Conservation (phyloP, 1,140 invertebrate species). For the Drosophila malerkotliana region DNA sequence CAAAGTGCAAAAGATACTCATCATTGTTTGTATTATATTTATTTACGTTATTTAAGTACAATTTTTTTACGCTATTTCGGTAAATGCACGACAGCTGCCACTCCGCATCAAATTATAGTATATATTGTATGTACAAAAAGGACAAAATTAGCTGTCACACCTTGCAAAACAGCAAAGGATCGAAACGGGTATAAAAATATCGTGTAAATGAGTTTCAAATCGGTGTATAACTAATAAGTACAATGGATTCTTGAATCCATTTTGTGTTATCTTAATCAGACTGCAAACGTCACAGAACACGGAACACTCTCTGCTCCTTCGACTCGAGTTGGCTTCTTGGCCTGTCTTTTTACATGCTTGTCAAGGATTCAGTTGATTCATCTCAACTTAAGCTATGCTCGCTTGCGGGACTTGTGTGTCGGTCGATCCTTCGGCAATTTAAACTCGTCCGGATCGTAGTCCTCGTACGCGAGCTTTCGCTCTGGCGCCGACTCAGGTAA, state of each 20-base stretch:
- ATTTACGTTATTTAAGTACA: conserved; percentile 30
- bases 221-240: conserved; percentile 38
- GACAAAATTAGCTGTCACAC: conserved; percentile 2
- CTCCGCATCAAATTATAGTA: conserved; percentile 9
- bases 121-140: conserved; percentile 46
- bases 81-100: conserved; percentile 31
- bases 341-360: conserved; percentile 34
- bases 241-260: conserved; percentile 17
- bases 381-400: conserved; percentile 47
- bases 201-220: conserved; percentile 27
- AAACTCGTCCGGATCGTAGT: conserved; percentile 79
- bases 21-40: conserved; percentile 6
- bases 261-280: conserved; percentile 33
- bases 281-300: conserved; percentile 28
- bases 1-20: not conserved
- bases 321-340: conserved; percentile 1
- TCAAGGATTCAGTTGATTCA: not conserved
- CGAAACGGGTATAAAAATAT: conserved; percentile 28
- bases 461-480: conserved; percentile 75
- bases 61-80: conserved; percentile 16
- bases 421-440: conserved; percentile 37
- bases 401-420: conserved; percentile 46
- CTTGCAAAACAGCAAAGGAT: conserved; percentile 3
- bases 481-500: conserved; percentile 77
- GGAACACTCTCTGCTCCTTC: not conserved